Percentiles rank a stretch among this genome's conserved stretches.
Evolutionary conservation across 2,888 invertebrate genomes (phyloP).

Genomic region (Dascillus cervinus): DNA sequence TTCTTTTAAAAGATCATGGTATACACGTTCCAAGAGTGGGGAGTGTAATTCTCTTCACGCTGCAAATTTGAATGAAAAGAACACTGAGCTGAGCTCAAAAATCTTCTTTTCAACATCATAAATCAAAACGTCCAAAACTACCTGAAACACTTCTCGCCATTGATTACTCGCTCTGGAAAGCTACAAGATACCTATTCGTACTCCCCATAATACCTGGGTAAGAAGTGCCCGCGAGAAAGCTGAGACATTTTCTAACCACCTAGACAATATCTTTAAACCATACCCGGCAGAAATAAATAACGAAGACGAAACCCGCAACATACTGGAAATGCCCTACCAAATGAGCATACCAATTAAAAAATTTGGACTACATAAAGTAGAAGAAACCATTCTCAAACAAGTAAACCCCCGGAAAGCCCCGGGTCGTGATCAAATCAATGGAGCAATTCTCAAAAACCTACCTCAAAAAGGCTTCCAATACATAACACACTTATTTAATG

Average conservation of each 20-base stretch:
- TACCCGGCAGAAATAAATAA: slow-evolving; percentile 2
- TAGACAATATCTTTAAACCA: slow-evolving; percentile 1
- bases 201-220: neutral
- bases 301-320: neutral
- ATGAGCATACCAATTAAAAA: slow-evolving; percentile 1
- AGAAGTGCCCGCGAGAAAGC: slow-evolving; percentile 1
- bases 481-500: too few species aligned
- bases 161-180: slow-evolving; percentile 1
- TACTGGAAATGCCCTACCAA: slow-evolving; percentile 3
- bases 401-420: slow-evolving; percentile 1
- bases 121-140: slow-evolving; percentile 2
- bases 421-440: too few species aligned
- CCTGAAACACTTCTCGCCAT: neutral
- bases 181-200: slow-evolving; percentile 1
- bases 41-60: too few species aligned
- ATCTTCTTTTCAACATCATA: slow-evolving; percentile 1
- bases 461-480: too few species aligned
- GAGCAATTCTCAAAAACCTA: too few species aligned
- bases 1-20: too few species aligned
- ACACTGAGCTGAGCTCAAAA: slow-evolving; percentile 22
- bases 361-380: slow-evolving; percentile 1
- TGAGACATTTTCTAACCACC: neutral
- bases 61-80: too few species aligned
- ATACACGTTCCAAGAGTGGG: too few species aligned
- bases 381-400: slow-evolving; percentile 1